Evolutionary conservation across 2,888 invertebrate species (phyloP), one percentile per base, ranked within the genome.

Genomic region (Papilio gigon): DNA sequence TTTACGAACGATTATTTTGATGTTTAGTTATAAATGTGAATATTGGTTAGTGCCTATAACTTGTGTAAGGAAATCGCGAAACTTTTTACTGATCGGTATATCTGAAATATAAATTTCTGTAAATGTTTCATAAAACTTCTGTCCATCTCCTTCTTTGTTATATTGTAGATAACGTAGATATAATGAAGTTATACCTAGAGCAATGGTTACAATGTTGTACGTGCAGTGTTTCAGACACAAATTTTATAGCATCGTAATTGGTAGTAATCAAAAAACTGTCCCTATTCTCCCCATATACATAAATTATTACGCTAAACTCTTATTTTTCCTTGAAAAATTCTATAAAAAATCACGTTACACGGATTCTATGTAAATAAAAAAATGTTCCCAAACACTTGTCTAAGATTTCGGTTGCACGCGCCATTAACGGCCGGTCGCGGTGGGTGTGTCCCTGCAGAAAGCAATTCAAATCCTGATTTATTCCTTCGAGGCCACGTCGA

Each of bases 401-500:
- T 86, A 85, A 84, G 78, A 85, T 89, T 87, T 87, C 87, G 85
- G 85, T 84, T 90, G 88, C 90, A 91, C 89, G 91, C 89, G 89
- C 90, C 87, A 91, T 91, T 91, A 90, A 89, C 88, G 86, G 85
- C 84, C 83, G 85, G 80, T 84, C 86, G 82, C 87, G 84, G 82
- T 89, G 86, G 90, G 90, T 84, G 89, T 88, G 88, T 84, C 88
- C 84, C 85, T 85, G 90, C 84, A 84, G 89, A 88, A 89, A 90
- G 88, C 89, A 87, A 89, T 90, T 89, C 88, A 84, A 81, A 80
- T 84, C 81, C 82, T 90, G 89, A 90, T 90, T 90, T 90, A 90
- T 90, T 82, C 82, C 79, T 76, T 79, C 80, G 83, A 81, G 78
- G 80, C 79, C 82, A 84, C 84, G 88, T 80, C 89, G 89, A 89